These are phyloP conservation scores for Clarias platycephalus DNA, from an alignment of 2,797 vertebrate genomes.

Conservation along the genomic window DNA sequence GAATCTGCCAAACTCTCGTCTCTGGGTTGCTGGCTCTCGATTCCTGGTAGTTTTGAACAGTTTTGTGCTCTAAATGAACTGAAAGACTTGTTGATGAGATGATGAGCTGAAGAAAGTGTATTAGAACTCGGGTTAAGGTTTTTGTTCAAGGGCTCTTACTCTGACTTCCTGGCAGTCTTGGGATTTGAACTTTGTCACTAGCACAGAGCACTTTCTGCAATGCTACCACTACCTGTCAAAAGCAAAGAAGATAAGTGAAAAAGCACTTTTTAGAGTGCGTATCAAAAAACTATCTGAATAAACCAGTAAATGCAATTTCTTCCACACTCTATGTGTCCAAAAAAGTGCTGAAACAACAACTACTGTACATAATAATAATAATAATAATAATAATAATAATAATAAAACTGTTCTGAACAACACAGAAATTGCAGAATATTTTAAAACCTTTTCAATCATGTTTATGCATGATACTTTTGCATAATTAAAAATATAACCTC, in stretches of 20 bases:
- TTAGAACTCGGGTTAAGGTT: not conserved
- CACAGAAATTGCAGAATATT: not conserved
- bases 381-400: no score
- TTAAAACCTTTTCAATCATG: not conserved
- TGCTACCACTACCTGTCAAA: not conserved
- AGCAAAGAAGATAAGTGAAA: not conserved
- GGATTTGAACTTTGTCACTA: not conserved
- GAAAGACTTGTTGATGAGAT: not conserved
- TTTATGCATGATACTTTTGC: not conserved
- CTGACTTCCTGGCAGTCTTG: not conserved
- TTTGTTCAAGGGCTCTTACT: not conserved
- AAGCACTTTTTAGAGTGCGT: not conserved
- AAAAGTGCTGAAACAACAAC: not conserved
- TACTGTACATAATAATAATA: no score
- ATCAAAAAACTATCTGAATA: not conserved
- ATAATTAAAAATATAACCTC: not conserved
- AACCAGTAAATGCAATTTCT: no score
- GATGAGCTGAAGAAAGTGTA: not conserved
- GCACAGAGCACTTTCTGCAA: not conserved
- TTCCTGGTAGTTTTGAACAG: not conserved
- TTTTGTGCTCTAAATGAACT: not conserved
- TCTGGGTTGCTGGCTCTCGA: not conserved
- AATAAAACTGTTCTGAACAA: not conserved
- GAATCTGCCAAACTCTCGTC: not conserved
- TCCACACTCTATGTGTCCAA: no score